Conservation (phyloP, 1,140 invertebrate species). For the Hestina assimilis region DNA sequence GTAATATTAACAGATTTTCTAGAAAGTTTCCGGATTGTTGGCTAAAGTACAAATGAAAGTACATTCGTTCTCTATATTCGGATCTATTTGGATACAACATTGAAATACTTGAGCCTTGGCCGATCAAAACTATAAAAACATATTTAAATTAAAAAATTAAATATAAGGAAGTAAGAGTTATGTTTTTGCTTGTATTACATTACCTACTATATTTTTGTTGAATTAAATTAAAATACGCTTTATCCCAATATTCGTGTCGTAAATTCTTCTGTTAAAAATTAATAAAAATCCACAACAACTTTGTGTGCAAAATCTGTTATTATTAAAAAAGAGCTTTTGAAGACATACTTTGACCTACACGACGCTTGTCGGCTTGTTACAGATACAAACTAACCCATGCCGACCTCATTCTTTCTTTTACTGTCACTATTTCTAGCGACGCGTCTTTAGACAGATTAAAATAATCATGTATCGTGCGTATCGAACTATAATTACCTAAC, state of each 20-base stretch:
- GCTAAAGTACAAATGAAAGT: slow-evolving; percentile 8
- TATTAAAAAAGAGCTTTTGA: too few species aligned
- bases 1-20: background rate
- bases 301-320: background rate
- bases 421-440: slow-evolving; percentile 20
- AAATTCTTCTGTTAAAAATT: too few species aligned
- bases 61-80: slow-evolving; percentile 5
- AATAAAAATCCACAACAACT: too few species aligned
- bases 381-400: slow-evolving; percentile 10
- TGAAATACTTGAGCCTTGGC: slow-evolving; percentile 3
- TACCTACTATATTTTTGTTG: too few species aligned
- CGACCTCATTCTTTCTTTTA: slow-evolving; percentile 27
- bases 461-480: slow-evolving; percentile 7
- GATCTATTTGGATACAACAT: slow-evolving; percentile 10
- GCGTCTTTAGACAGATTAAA: slow-evolving; percentile 19
- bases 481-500: slow-evolving; percentile 11
- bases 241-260: too few species aligned
- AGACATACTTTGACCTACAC: background rate
- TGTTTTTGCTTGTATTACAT: too few species aligned
- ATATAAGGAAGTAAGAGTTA: too few species aligned
- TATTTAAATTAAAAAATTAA: too few species aligned
- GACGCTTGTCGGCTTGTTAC: background rate
- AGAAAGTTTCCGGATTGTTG: slow-evolving; percentile 3
- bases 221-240: too few species aligned
- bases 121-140: slow-evolving; percentile 6